phyloP scores from a whole-genome alignment of 2,888 invertebrate genomes.

The Ceramica pisi region DNA sequence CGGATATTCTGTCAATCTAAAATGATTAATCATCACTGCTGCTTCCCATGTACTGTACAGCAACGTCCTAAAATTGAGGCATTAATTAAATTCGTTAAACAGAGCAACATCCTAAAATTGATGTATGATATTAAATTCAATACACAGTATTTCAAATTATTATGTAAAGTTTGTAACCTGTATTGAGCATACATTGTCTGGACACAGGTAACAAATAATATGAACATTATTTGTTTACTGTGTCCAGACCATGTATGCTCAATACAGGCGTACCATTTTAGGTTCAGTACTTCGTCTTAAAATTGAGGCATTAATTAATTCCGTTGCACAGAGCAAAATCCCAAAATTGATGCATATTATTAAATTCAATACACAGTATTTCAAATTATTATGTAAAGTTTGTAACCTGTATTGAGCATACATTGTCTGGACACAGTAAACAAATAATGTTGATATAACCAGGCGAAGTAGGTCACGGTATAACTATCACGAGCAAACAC shows the following conservation, averaged over 20 bases:
- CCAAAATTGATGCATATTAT: conserved; percentile 5
- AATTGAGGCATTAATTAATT: too few species aligned
- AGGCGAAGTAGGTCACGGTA: conserved; percentile 45
- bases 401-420: conserved; percentile 22
- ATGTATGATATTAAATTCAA: background rate
- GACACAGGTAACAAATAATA: conserved; percentile 39
- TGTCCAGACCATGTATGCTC: conserved; percentile 23
- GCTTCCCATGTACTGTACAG: background rate
- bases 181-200: conserved; percentile 22
- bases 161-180: conserved; percentile 2
- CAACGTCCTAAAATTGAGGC: too few species aligned
- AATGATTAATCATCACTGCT: conserved; percentile 36
- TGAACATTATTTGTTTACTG: conserved; percentile 45
- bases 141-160: background rate
- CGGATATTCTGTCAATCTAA: conserved; percentile 3
- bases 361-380: background rate
- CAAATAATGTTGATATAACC: conserved; percentile 40
- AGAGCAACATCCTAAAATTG: conserved; percentile 6
- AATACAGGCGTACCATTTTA: too few species aligned
- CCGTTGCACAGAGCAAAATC: too few species aligned
- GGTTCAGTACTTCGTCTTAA: too few species aligned
- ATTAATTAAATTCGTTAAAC: too few species aligned
- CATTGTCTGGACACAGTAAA: conserved; percentile 28
- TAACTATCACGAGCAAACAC: conserved; percentile 20
- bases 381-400: background rate